Evolutionary conservation across 2,888 invertebrate species (phyloP), one percentile per base, ranked within the genome.

Genomic region (Mythimna impura): DNA sequence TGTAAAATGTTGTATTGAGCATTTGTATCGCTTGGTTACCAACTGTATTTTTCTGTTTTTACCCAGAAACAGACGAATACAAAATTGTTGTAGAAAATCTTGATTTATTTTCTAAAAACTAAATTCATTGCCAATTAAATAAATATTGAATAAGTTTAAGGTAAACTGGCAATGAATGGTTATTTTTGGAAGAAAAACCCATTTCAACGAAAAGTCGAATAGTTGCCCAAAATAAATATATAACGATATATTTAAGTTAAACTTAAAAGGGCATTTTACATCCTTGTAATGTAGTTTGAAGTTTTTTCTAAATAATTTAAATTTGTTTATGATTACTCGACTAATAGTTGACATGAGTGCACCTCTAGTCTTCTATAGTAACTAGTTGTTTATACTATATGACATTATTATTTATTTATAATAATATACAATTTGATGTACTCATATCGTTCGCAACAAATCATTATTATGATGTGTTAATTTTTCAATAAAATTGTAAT

Each of bases 381-480:
- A 25, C 57, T 22, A 57, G 20, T 50, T 66, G 7, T 34, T 22
- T 40, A 14, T 40, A 10, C 10, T 30, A 47, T 47, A 47, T 14
- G 10, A 62, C 36, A 22, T 30, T 50, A 4, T 47, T 66, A n/a
- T 61, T 43, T 54, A 47, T 47, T 47, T 47, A 47, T 47, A 47
- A 47, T 20, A 76, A 30, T 60, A 65, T 57, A 76, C 9, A 81
- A 30, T 30, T 34, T 68, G 30, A 61, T 78, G 82, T 78, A 81
- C 65, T 81, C 47, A 55, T 30, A 60, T 36, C 20, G 43, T 78
- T 71, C 9, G 17, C 47, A 36, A n/a, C 25, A 8, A 71, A 54
- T 60, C 54, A 72, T 61, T 34, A 62, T 65, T 63, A 52, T 55
- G 50, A 55, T 68, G 30, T 40, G 20, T 55, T 54, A 36, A n/a